A percentile compares a stretch with the other conserved stretches of the same genome.
Evolutionary conservation across 2,888 invertebrate species (phyloP).

Genomic region (Argyra leucocephala): DNA sequence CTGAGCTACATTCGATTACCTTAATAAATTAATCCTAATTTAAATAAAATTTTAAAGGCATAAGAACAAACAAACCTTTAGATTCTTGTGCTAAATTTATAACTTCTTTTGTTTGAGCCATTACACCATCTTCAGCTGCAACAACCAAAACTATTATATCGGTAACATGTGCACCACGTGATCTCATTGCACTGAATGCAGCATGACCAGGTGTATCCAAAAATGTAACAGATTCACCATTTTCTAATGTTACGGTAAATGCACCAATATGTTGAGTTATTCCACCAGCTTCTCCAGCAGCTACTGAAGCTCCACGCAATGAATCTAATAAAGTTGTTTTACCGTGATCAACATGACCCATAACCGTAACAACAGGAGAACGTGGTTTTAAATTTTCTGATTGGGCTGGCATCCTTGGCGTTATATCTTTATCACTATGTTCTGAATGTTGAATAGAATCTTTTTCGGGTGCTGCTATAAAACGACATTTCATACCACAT

Average conservation of each 20-base stretch:
- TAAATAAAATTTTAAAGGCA: too few species aligned
- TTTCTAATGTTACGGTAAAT: slow-evolving; percentile 65
- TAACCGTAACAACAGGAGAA: slow-evolving; percentile 92
- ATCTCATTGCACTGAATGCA: slow-evolving; percentile 88
- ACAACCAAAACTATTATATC: slow-evolving; percentile 93
- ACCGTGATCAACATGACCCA: slow-evolving; percentile 99
- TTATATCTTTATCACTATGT: slow-evolving; percentile 46
- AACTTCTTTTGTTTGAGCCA: slow-evolving; percentile 93
- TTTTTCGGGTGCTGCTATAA: slow-evolving; percentile 45
- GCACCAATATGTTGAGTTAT: slow-evolving; percentile 99
- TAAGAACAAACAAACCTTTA: too few species aligned
- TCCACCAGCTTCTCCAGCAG: slow-evolving; percentile 90
- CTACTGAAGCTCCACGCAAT: slow-evolving; percentile 74
- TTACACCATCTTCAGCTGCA: slow-evolving; percentile 97
- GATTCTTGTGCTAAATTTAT: slow-evolving; percentile 75
- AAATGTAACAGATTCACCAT: slow-evolving; percentile 80
- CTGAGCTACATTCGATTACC: too few species aligned
- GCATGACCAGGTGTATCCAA: slow-evolving; percentile 99
- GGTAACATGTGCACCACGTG: slow-evolving; percentile 85
- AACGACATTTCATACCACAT: slow-evolving; percentile 54
- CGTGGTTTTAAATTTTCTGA: slow-evolving; percentile 58
- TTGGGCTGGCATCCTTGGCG: slow-evolving; percentile 56
- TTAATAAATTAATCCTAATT: too few species aligned
- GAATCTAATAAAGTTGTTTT: slow-evolving; percentile 94
- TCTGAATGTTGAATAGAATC: slow-evolving; percentile 21